Evolutionary conservation across 1,140 invertebrate genomes (phyloP).

Genomic region (Diplogasteroides magnus): DNA sequence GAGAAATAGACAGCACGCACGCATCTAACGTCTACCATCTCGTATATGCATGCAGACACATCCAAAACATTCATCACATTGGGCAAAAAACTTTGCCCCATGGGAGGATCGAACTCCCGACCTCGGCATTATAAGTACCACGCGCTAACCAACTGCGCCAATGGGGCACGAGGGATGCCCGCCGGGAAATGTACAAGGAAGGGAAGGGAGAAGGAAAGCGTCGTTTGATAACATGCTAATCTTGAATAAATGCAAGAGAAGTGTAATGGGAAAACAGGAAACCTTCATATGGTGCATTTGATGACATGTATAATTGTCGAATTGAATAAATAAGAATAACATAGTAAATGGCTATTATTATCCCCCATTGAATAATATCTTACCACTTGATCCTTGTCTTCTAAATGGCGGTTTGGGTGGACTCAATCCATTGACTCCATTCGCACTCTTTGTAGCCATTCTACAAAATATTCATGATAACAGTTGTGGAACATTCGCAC

Average conservation of each 20-base stretch:
- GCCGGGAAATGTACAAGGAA: background rate
- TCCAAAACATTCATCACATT: background rate
- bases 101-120: constrained; percentile 1
- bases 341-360: too few relatives aligned
- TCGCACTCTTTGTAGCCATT: background rate
- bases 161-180: background rate
- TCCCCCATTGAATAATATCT: too few relatives aligned
- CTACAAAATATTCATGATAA: background rate
- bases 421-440: background rate
- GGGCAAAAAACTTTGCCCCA: background rate
- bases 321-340: too few relatives aligned
- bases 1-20: too few relatives aligned
- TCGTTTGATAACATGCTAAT: background rate
- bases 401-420: background rate
- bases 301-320: too few relatives aligned
- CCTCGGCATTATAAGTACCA: constrained; percentile 1
- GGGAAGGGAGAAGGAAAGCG: background rate
- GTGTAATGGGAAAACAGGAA: background rate
- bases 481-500: background rate
- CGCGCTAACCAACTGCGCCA: constrained; percentile 1
- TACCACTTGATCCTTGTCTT: background rate
- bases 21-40: too few relatives aligned
- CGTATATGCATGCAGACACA: too few relatives aligned
- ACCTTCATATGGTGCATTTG: background rate
- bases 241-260: too few relatives aligned